Base-by-base conservation (phyloP, 2,888 invertebrate species). In the Philonicus albiceps region DNA sequence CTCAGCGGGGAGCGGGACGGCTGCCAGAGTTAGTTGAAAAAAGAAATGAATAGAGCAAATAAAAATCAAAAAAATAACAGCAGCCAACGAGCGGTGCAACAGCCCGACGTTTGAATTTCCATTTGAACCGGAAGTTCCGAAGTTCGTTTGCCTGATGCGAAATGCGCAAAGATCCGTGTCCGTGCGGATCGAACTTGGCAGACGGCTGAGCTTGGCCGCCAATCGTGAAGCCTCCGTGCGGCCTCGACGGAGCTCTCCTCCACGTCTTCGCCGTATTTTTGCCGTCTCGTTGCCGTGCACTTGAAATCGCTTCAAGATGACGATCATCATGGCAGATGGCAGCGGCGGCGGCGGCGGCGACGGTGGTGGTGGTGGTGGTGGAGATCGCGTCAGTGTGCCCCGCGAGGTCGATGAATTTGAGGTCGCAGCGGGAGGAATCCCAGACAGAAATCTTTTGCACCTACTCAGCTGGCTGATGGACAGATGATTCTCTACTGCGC, bases 71-170 rank as follows among this genome's bases (percentile, higher is more conserved):
- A 19, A 64, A 22, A 7, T 11, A 11, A n/a, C 22, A 64, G 11
- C 22, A 64, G 64, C 27, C 22, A 64, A 27, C 27, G 11, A 16
- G 16, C 53, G 30, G 53, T 86, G 76, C 27, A 34, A n/a, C 64
- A 22, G 22, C 27, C 27, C 64, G 72, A n/a, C 43, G 64, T 64
- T 72, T 55, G 22, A 72, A 72, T 83, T 83, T 83, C 72, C 83
- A 83, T 83, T 22, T 27, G 64, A 83, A 83, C 64, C 83, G 83
- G 83, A 83, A 83, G 83, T 83, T 83, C 83, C 72, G 83, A 83
- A 83, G 83, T 83, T 83, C 83, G 37, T 83, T 72, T 37, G 19
- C 83, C 72, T 37, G 83, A 31, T 74, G 31, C n/a, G 80, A 80
- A 83, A 27, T 64, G 83, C 13, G 83, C 83, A 80, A 40, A 64